Conservation (phyloP, 1,140 invertebrate genomes). For the Formica exsecta region DNA sequence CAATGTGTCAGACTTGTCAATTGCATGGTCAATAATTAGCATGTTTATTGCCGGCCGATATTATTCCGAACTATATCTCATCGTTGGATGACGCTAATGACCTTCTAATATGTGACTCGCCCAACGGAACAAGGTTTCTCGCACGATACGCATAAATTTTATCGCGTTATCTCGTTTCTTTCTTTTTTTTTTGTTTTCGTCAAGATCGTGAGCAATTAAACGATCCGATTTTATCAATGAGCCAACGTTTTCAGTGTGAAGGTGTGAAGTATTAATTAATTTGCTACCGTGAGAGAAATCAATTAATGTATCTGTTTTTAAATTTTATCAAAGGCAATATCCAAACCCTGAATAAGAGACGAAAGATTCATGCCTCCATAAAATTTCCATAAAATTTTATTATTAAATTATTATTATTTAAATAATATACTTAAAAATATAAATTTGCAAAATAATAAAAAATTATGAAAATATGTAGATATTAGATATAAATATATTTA, state of each 20-base stretch:
- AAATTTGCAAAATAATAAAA: background rate
- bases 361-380: background rate
- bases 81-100: conserved; percentile 25
- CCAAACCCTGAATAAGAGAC: background rate
- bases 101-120: background rate
- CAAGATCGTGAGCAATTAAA: background rate
- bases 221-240: background rate
- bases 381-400: background rate
- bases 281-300: background rate
- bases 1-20: conserved; percentile 11
- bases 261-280: background rate
- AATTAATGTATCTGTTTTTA: background rate
- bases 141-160: conserved; percentile 23
- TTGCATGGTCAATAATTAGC: conserved; percentile 35
- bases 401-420: background rate
- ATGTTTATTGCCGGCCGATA: conserved; percentile 30
- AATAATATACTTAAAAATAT: background rate
- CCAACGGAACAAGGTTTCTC: background rate
- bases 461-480: background rate
- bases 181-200: background rate
- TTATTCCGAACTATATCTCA: conserved; percentile 2
- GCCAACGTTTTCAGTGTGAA: background rate
- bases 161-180: background rate
- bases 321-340: background rate
- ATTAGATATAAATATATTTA: background rate